Conservation (phyloP, 2,888 invertebrate species). For the Drosophila birchii region DNA sequence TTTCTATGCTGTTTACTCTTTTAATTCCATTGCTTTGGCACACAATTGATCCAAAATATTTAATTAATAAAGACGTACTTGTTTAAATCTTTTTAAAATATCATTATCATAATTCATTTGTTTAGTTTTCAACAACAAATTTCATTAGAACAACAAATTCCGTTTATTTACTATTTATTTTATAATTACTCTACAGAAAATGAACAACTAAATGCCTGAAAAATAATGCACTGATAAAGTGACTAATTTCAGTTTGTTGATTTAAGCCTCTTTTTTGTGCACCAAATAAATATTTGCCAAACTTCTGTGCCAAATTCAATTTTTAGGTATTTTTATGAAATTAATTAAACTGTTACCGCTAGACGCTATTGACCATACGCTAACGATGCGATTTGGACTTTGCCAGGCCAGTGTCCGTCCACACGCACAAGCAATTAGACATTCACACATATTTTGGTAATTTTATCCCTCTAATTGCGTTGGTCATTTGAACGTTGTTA, state of each 20-base stretch:
- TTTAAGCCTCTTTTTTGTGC: constrained; percentile 4
- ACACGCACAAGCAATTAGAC: constrained; percentile 4
- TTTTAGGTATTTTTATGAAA: constrained; percentile 1
- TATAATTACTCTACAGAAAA: constrained; percentile 8
- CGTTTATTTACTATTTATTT: constrained; percentile 1
- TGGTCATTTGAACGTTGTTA: constrained; percentile 62
- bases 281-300: constrained; percentile 4
- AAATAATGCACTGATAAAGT: constrained; percentile 12
- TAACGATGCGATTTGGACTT: constrained; percentile 6
- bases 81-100: neutral
- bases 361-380: constrained; percentile 4
- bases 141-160: too few relatives aligned
- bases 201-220: constrained; percentile 3
- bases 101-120: neutral
- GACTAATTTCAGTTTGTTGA: constrained; percentile 4
- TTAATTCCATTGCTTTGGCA: neutral
- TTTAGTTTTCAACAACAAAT: constrained; percentile 3
- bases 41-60: neutral
- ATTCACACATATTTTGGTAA: constrained; percentile 7
- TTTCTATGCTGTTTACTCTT: neutral
- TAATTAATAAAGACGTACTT: too few relatives aligned
- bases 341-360: constrained; percentile 7
- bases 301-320: constrained; percentile 2
- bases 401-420: neutral
- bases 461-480: constrained; percentile 61